phyloP scores from a whole-genome alignment of 2,888 invertebrate genomes.

The Invenusta paracnida region DNA sequence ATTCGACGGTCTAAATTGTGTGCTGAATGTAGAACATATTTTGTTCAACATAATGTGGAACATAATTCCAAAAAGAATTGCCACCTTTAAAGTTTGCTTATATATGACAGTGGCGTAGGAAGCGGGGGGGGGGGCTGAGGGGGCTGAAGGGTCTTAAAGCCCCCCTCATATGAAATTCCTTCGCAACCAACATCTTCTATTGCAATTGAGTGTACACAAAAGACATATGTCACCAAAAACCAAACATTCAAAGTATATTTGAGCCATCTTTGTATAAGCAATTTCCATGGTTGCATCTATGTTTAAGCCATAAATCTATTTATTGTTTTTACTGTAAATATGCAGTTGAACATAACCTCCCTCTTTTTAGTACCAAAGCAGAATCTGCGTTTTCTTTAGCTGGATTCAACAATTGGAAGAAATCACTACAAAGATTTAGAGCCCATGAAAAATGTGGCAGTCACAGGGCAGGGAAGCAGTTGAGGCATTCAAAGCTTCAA shows the following conservation, averaged over 20 bases:
- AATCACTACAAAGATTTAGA: constrained; percentile 16
- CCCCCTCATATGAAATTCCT: neutral
- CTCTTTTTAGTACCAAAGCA: constrained; percentile 16
- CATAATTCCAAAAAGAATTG: too few relatives aligned
- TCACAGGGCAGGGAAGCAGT: neutral
- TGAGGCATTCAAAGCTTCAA: constrained; percentile 27
- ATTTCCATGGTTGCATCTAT: constrained; percentile 9
- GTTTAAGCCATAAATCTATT: neutral
- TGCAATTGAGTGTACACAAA: neutral
- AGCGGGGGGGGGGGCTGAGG: too few relatives aligned
- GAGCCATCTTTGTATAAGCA: constrained; percentile 10
- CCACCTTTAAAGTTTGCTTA: too few relatives aligned
- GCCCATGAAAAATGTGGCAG: constrained; percentile 23
- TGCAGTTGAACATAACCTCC: constrained; percentile 26
- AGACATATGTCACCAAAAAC: neutral
- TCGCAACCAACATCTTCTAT: neutral
- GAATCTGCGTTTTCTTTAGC: constrained; percentile 12
- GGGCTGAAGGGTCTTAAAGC: too few relatives aligned
- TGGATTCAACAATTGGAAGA: constrained; percentile 8
- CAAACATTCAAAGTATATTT: constrained; percentile 14
- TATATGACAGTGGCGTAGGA: too few relatives aligned
- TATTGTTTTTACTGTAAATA: constrained; percentile 12
- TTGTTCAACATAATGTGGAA: too few relatives aligned
- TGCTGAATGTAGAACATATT: too few relatives aligned
- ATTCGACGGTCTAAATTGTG: too few relatives aligned